Evolutionary conservation across 2,797 vertebrate species (phyloP).

Genomic region (Pangasius sanitwongsei): DNA sequence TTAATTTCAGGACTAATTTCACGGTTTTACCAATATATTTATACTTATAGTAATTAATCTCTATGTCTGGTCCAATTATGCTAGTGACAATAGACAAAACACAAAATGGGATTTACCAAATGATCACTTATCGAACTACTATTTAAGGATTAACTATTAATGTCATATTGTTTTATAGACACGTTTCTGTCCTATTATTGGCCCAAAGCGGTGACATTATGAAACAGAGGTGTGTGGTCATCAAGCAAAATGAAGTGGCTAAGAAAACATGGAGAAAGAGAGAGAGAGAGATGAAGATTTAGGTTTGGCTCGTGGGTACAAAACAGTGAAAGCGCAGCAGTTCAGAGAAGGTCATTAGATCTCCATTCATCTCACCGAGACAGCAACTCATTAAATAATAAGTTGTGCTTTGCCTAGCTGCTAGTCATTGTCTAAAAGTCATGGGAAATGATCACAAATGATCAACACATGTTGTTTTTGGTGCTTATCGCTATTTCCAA

Average conservation of each 20-base stretch:
- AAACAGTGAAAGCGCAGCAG: conserved; percentile 16
- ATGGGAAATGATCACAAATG: conserved; percentile 31
- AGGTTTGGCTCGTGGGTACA: background rate
- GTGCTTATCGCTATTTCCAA: conserved; percentile 5
- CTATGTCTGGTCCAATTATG: background rate
- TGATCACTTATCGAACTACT: background rate
- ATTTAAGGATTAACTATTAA: background rate
- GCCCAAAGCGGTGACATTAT: conserved; percentile 1
- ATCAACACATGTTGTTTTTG: conserved; percentile 20
- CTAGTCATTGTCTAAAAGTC: conserved; percentile 29
- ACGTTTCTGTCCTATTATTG: conserved; percentile 22
- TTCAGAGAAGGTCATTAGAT: conserved; percentile 19
- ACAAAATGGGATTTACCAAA: background rate
- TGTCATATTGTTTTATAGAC: background rate
- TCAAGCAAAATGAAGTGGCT: background rate
- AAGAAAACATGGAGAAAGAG: background rate
- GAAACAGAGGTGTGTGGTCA: conserved; percentile 30
- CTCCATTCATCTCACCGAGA: conserved; percentile 15
- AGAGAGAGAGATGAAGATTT: background rate
- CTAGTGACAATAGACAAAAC: background rate
- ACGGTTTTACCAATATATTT: background rate
- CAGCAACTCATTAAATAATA: conserved; percentile 33
- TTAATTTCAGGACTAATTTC: conserved; percentile 12
- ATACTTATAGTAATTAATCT: background rate
- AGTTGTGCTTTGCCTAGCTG: background rate